Percentiles rank a stretch among this genome's conserved stretches.
These are phyloP conservation scores for Sylvilagus bachmani DNA, from an alignment of 2,113 vertebrate species.

Conservation along the genomic window DNA sequence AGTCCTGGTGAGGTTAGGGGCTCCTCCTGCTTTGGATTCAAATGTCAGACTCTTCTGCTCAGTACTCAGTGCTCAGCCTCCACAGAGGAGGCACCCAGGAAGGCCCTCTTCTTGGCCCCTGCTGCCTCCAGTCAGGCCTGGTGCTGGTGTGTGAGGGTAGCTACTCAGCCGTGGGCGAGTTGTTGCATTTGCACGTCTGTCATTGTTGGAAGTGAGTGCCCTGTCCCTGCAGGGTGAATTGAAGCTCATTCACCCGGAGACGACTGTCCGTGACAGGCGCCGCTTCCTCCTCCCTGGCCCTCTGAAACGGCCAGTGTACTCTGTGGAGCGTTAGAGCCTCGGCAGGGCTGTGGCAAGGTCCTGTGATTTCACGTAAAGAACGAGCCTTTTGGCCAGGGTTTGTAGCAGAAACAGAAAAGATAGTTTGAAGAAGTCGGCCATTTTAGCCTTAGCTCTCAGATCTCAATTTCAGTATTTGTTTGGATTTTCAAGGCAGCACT, in stretches of 20 bases:
- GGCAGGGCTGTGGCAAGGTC: slow-evolving; percentile 8
- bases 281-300: slow-evolving; percentile 54
- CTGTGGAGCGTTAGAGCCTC: background rate
- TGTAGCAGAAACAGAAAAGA: slow-evolving; percentile 44
- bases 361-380: slow-evolving; percentile 53
- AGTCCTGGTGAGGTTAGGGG: background rate
- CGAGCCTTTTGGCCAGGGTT: slow-evolving; percentile 53
- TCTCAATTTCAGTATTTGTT: too few species aligned
- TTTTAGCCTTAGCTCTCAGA: slow-evolving; percentile 6
- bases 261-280: slow-evolving; percentile 62
- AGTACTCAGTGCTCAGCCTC: background rate
- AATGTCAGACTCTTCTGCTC: slow-evolving; percentile 14
- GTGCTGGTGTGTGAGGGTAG: background rate
- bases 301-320: slow-evolving; percentile 25
- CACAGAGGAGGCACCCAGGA: background rate
- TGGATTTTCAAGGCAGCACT: background rate
- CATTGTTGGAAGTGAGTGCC: background rate
- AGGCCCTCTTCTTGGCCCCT: background rate
- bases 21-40: background rate
- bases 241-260: slow-evolving; percentile 73
- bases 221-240: slow-evolving; percentile 54
- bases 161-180: background rate
- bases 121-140: background rate
- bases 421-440: background rate
- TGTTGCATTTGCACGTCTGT: slow-evolving; percentile 34